These are phyloP conservation scores for Gymnothorax javanicus DNA, from an alignment of 2,797 vertebrate species.

Conservation along the genomic window DNA sequence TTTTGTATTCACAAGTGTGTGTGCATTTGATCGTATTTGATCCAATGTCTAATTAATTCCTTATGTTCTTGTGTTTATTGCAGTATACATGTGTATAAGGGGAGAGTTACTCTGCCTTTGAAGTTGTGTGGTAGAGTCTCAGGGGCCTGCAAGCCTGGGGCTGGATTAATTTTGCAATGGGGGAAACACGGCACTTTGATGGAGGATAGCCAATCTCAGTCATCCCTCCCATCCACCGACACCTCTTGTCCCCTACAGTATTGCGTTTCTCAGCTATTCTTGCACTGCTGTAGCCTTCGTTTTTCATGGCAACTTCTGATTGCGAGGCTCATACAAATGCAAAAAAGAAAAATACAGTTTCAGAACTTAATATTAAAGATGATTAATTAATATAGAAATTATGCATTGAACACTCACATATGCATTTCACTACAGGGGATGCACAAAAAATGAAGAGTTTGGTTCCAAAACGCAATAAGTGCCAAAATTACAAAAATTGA, in stretches of 20 bases:
- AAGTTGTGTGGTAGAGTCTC: slow-evolving; percentile 70
- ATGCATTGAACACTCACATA: background rate
- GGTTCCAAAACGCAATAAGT: too few relatives aligned
- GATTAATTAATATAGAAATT: slow-evolving; percentile 7
- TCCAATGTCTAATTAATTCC: slow-evolving; percentile 71
- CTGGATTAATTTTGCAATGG: slow-evolving; percentile 64
- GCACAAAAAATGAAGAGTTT: too few relatives aligned
- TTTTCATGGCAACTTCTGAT: background rate
- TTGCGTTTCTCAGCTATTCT: slow-evolving; percentile 1
- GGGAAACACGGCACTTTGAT: slow-evolving; percentile 53
- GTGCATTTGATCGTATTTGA: slow-evolving; percentile 60
- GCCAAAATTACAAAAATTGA: too few relatives aligned
- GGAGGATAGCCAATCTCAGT: slow-evolving; percentile 28
- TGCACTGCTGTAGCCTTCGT: background rate
- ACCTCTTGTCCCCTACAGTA: slow-evolving; percentile 13
- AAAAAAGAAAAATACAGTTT: background rate
- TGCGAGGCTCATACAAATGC: background rate
- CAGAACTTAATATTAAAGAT: background rate
- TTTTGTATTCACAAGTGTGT: slow-evolving; percentile 1
- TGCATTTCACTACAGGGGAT: background rate
- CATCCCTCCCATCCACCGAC: background rate
- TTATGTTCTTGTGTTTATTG: slow-evolving; percentile 70
- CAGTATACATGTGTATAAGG: slow-evolving; percentile 45
- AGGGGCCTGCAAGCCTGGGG: slow-evolving; percentile 64
- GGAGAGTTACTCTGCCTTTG: slow-evolving; percentile 65